These are phyloP conservation scores for Scolopax bukidnonensis DNA, from an alignment of 2,797 vertebrate genomes.

Conservation along the genomic window DNA sequence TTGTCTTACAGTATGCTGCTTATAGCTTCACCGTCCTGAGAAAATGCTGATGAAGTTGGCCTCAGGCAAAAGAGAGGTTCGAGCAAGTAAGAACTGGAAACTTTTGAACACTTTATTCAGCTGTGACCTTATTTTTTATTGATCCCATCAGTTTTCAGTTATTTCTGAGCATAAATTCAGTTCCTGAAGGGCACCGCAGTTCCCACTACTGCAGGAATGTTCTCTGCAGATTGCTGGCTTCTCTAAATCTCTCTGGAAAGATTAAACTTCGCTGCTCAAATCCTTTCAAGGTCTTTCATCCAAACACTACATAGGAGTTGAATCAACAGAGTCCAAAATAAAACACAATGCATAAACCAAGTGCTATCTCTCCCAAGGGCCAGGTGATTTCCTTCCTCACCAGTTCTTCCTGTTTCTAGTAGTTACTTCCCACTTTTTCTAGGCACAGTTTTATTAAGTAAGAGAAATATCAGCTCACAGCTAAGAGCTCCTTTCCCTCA, in stretches of 20 bases:
- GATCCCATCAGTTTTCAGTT: neutral
- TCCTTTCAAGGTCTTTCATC: neutral
- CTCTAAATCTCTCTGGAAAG: neutral
- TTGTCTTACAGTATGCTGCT: conserved; percentile 8
- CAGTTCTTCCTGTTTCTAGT: conserved; percentile 2
- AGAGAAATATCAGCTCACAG: neutral
- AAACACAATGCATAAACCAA: neutral
- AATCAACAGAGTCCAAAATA: neutral
- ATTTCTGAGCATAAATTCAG: neutral
- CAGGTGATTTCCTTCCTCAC: conserved; percentile 12
- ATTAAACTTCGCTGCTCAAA: neutral
- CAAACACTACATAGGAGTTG: neutral
- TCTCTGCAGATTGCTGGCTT: neutral
- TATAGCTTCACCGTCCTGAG: neutral
- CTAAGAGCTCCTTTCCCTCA: neutral
- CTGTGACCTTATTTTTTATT: conserved; percentile 34
- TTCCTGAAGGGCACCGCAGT: neutral
- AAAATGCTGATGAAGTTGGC: conserved; percentile 51
- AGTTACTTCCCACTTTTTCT: neutral
- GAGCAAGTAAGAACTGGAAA: neutral
- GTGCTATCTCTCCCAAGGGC: neutral
- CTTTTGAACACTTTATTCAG: conserved; percentile 38
- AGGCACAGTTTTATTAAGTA: neutral
- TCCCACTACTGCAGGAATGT: neutral
- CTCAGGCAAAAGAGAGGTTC: conserved; percentile 5